These are phyloP conservation scores for Saimiri boliviensis DNA, from an alignment of 2,113 vertebrate genomes.

Conservation along the genomic window DNA sequence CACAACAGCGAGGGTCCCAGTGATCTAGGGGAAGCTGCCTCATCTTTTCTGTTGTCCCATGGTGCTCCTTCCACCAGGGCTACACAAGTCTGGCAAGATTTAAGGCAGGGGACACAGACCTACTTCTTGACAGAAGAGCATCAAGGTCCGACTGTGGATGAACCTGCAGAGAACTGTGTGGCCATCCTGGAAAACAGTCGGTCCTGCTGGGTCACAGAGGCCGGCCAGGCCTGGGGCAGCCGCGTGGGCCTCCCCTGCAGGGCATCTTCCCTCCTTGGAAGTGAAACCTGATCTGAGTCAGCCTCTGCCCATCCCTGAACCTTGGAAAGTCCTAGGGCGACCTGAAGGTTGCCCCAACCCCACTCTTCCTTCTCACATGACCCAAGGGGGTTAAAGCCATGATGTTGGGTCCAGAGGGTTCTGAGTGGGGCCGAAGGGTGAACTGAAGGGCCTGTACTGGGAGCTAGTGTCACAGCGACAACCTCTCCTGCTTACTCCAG, in stretches of 20 bases:
- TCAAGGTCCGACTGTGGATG: neutral
- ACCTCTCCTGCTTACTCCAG: no score
- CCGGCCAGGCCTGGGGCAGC: no score
- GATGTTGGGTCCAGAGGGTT: neutral
- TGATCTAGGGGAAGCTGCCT: accelerated
- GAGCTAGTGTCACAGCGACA: accelerated
- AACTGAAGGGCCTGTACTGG: neutral
- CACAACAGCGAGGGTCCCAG: neutral
- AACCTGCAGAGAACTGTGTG: accelerated
- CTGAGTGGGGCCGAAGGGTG: neutral
- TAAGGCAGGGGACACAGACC: neutral
- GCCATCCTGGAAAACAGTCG: neutral
- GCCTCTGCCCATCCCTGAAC: neutral
- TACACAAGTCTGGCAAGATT: neutral
- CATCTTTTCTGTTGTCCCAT: neutral
- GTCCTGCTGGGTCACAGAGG: neutral
- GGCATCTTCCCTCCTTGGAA: neutral
- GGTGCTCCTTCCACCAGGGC: accelerated
- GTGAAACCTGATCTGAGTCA: neutral
- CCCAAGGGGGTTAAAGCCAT: neutral
- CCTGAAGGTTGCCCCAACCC: neutral
- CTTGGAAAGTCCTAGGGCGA: neutral
- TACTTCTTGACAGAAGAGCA: accelerated
- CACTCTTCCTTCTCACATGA: neutral
- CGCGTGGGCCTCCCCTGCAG: neutral